Evolutionary conservation across 1,140 invertebrate species (phyloP).

Genomic region (Yoshiicerus persimilis): DNA sequence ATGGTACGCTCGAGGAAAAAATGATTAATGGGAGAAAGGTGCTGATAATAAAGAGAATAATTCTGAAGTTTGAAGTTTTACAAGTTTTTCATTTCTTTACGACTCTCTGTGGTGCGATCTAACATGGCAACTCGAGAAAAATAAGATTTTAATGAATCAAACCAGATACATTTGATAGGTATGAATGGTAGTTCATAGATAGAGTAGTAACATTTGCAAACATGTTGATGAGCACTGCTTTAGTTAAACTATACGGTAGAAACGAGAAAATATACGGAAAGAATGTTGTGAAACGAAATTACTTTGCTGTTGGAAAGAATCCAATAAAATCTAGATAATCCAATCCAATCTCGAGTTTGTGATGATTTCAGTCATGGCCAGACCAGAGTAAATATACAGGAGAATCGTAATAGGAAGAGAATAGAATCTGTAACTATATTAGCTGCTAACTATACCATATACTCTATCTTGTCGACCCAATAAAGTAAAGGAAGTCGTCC

Average conservation of each 20-base stretch:
- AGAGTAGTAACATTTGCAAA: not conserved
- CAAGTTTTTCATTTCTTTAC: constrained; percentile 19
- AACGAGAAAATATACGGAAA: not conserved
- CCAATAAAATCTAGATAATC: constrained; percentile 23
- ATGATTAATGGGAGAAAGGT: not conserved
- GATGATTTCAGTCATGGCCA: not conserved
- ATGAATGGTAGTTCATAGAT: not conserved
- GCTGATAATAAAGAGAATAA: not conserved
- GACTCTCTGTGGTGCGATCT: not conserved
- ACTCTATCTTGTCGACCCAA: not conserved
- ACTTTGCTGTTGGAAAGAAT: not conserved
- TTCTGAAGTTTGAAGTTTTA: constrained; percentile 3
- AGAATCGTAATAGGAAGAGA: not conserved
- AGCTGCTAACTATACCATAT: not conserved
- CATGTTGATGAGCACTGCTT: not conserved
- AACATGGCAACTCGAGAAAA: not conserved
- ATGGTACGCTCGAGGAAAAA: not conserved
- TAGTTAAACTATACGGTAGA: not conserved
- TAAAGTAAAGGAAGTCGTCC: not conserved
- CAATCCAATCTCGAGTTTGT: not conserved
- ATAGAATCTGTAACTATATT: not conserved
- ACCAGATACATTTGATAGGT: not conserved
- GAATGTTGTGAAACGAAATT: not conserved
- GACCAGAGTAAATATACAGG: not conserved
- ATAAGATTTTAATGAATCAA: not conserved